Percentiles rank a stretch among this genome's conserved stretches.
Evolutionary conservation across 2,888 invertebrate genomes (phyloP).

Genomic region (Sphaerophoria rueppellii): DNA sequence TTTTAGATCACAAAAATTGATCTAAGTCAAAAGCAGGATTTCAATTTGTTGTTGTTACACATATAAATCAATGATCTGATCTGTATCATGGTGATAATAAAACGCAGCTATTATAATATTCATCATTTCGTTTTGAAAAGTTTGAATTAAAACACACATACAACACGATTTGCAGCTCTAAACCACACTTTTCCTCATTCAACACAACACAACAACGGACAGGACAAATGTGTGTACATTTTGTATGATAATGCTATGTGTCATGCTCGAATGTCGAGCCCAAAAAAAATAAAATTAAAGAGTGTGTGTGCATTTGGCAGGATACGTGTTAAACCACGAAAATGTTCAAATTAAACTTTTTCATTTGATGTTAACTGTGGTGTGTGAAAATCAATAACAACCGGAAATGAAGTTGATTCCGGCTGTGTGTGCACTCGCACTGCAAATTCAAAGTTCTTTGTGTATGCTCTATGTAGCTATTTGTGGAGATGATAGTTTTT

Average conservation of each 20-base stretch:
- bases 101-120: no score
- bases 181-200: neutral
- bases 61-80: no score
- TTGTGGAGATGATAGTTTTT: slow-evolving; percentile 62
- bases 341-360: slow-evolving; percentile 72
- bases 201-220: neutral
- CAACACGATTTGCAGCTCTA: slow-evolving; percentile 12
- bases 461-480: slow-evolving; percentile 11
- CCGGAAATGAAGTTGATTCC: slow-evolving; percentile 71
- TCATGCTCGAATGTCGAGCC: slow-evolving; percentile 17
- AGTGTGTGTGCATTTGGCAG: slow-evolving; percentile 61
- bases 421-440: slow-evolving; percentile 33
- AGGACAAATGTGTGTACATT: neutral
- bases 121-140: slow-evolving; percentile 63
- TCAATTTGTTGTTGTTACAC: no score
- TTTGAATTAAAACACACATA: slow-evolving; percentile 4
- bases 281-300: neutral
- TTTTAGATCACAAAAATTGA: no score
- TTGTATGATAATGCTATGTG: neutral
- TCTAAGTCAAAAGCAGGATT: no score
- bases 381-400: slow-evolving; percentile 68
- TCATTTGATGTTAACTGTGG: slow-evolving; percentile 70
- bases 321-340: slow-evolving; percentile 73
- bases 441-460: slow-evolving; percentile 1
- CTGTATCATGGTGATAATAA: no score